phyloP scores from a whole-genome alignment of 2,113 vertebrate genomes.

The Oplegnathus fasciatus region DNA sequence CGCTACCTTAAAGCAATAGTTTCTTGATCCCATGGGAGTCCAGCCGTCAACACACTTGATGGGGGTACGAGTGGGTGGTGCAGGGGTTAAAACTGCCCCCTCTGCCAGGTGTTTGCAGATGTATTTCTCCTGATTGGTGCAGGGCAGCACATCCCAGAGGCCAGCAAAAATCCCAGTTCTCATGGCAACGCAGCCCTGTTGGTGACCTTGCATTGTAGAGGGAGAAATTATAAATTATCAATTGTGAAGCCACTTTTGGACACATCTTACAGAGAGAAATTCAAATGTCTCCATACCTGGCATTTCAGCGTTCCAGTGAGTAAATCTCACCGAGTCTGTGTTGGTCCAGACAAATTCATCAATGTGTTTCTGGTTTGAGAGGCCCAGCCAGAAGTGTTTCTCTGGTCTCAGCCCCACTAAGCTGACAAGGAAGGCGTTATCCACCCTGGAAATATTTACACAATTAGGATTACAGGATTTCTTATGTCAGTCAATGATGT shows the following conservation, averaged over 20 bases:
- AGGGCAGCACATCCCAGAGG: constrained; percentile 91
- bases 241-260: background rate
- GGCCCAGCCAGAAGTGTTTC: constrained; percentile 90
- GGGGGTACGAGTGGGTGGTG: constrained; percentile 31
- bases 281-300: constrained; percentile 21
- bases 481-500: background rate
- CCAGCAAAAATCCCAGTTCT: constrained; percentile 88
- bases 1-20: constrained; percentile 85
- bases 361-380: constrained; percentile 85
- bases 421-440: constrained; percentile 92
- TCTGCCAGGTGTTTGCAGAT: constrained; percentile 89
- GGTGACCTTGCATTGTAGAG: constrained; percentile 38
- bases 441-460: constrained; percentile 79
- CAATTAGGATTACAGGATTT: background rate
- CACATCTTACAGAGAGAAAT: background rate
- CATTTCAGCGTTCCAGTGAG: constrained; percentile 86
- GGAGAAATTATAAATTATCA: background rate
- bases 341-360: constrained; percentile 87
- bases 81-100: constrained; percentile 82
- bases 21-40: constrained; percentile 59
- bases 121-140: constrained; percentile 88
- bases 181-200: constrained; percentile 90
- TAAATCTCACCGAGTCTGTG: constrained; percentile 82
- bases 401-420: constrained; percentile 88
- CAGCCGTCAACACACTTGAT: constrained; percentile 73